Conservation (phyloP, 2,113 vertebrate genomes). For the Tringa solitaria region DNA sequence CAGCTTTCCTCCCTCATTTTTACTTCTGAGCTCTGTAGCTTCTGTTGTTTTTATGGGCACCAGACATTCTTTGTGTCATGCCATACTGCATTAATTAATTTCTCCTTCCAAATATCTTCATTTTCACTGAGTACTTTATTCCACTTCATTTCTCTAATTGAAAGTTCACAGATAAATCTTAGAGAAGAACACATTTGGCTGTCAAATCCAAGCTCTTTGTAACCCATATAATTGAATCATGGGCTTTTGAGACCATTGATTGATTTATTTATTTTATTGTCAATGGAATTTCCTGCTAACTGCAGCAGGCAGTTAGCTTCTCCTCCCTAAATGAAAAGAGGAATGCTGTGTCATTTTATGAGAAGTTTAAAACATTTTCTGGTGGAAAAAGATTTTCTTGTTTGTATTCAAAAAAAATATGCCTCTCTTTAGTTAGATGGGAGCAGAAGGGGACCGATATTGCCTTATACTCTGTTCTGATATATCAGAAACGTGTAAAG, state of each 20-base stretch:
- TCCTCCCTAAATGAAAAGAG: not conserved
- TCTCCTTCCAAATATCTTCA: conserved; percentile 36
- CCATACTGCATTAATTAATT: conserved; percentile 36
- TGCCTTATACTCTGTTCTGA: not conserved
- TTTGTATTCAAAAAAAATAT: not conserved
- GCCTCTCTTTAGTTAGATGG: not conserved
- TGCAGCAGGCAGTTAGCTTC: not conserved
- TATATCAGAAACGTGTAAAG: not conserved
- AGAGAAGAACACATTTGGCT: not conserved
- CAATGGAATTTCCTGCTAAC: conserved; percentile 53
- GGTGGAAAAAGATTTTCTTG: not conserved
- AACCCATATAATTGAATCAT: conserved; percentile 38
- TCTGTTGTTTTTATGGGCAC: not conserved
- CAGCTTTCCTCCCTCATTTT: not conserved
- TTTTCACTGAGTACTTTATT: conserved; percentile 40
- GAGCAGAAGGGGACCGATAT: not conserved
- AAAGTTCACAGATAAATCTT: conserved; percentile 34
- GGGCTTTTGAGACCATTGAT: conserved; percentile 25
- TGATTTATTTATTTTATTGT: conserved; percentile 45
- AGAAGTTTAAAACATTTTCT: conserved; percentile 32
- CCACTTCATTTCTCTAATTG: conserved; percentile 42
- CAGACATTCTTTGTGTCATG: not conserved
- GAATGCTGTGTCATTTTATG: conserved; percentile 23
- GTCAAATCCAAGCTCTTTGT: conserved; percentile 27
- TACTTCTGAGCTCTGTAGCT: not conserved